Evolutionary conservation across 30 jellyfish, hydroid and myxozoan genomes (phyloP).

Genomic region (Pseudorhiza aurosa): DNA sequence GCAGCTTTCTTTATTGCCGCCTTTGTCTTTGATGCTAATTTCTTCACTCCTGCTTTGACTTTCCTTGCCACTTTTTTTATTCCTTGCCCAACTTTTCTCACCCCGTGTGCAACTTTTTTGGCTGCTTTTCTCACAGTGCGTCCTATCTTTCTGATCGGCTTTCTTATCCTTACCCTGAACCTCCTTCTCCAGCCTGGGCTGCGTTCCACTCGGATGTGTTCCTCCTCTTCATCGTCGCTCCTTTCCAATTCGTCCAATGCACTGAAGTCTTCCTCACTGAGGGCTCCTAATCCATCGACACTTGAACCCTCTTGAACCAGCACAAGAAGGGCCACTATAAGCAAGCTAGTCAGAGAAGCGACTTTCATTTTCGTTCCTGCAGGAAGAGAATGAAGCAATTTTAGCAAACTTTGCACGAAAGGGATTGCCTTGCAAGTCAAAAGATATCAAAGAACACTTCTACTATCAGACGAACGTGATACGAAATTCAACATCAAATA

Average conservation of each 20-base stretch:
- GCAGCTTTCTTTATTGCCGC: constrained; percentile 18
- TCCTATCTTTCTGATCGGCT: constrained; percentile 34
- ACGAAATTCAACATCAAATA: no score
- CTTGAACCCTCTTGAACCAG: background rate
- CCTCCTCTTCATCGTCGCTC: constrained; percentile 1
- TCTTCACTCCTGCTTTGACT: constrained; percentile 15
- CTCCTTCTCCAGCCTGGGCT: constrained; percentile 41
- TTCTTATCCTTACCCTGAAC: constrained; percentile 7
- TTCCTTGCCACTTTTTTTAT: constrained; percentile 1
- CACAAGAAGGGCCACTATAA: background rate
- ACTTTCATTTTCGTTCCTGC: background rate
- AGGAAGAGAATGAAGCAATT: background rate
- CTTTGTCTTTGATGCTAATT: constrained; percentile 13
- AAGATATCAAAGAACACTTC: no score
- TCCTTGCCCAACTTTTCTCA: constrained; percentile 9
- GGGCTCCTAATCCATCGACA: background rate
- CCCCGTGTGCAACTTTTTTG: background rate
- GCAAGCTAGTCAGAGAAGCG: background rate
- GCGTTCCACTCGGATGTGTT: constrained; percentile 14
- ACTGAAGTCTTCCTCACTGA: background rate
- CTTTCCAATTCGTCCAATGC: background rate
- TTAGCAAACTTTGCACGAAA: no score
- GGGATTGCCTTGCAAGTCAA: no score
- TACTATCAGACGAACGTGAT: no score
- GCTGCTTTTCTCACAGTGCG: constrained; percentile 12